Percentiles rank a stretch among this genome's conserved stretches.
phyloP scores from a whole-genome alignment of 2,797 vertebrate species.

The Diplodus sargus region DNA sequence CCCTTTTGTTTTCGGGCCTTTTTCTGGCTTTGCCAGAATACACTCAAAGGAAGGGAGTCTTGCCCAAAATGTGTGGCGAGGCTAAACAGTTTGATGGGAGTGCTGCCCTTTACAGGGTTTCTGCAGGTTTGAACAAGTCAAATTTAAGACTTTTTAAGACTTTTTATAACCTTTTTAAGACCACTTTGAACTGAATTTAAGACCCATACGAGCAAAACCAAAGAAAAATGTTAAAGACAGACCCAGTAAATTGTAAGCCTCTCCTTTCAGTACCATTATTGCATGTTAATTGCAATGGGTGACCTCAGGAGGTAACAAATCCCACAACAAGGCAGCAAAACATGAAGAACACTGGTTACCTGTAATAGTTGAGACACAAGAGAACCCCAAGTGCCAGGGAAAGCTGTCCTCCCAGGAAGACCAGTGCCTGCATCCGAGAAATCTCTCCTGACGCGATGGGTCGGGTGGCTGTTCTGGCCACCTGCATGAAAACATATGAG shows the following conservation, averaged over 20 bases:
- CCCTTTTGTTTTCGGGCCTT: too few species aligned
- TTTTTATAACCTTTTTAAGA: too few species aligned
- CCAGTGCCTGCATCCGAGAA: slow-evolving; percentile 88
- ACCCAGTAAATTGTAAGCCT: neutral
- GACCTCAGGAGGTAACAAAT: neutral
- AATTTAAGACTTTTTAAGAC: too few species aligned
- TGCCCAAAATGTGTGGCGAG: too few species aligned
- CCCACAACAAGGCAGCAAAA: neutral
- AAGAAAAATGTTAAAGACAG: neutral
- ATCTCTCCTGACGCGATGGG: slow-evolving; percentile 94
- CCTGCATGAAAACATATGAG: slow-evolving; percentile 79
- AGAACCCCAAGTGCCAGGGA: slow-evolving; percentile 92
- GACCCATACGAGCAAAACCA: neutral
- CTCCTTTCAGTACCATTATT: neutral
- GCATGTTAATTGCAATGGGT: neutral
- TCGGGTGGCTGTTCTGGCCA: slow-evolving; percentile 90
- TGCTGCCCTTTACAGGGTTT: too few species aligned
- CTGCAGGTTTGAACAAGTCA: too few species aligned
- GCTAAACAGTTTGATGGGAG: too few species aligned
- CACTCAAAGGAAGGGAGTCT: too few species aligned
- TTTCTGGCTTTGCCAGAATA: too few species aligned
- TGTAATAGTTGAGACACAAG: slow-evolving; percentile 95
- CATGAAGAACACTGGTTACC: slow-evolving; percentile 76
- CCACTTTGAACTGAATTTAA: too few species aligned
- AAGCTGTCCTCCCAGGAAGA: slow-evolving; percentile 94